Evolutionary conservation across 2,113 vertebrate species (phyloP), one percentile per base, ranked within the genome.

Genomic region (Dermatemys mawii): DNA sequence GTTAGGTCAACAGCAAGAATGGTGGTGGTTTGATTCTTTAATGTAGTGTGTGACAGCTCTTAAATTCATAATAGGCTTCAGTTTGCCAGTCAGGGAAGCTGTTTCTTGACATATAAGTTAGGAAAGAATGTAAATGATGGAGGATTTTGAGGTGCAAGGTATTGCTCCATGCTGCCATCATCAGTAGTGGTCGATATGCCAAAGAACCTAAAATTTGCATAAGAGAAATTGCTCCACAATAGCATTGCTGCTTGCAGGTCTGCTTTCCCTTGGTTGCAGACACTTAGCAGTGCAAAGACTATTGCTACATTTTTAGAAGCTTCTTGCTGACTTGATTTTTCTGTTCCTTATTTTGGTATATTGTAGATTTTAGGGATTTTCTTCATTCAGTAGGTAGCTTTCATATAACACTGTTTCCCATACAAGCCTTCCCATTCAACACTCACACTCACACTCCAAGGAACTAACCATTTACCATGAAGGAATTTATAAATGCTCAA

Each of bases 41-140:
- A 0, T 0, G 1, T 67, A 44, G 29, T 3, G 81, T 63, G 27
- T 16, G 0, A 70, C 51, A 38, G 2, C 19, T 81, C n/a, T 24
- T 38, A 50, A 5, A 2, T 12, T 75, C 82, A 21, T 6, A 5
- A 21, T 1, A 12, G 11, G 2, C 2, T 55, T 14, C 54, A 48
- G 1, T 94, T 70, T 24, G 48, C 3, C 41, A 46, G 19, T 55
- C 24, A 53, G 24, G 44, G 38, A 84, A 17, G 49, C 27, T 53
- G 35, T 19, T 73, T 53, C 22, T 46, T 75, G 50, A 38, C 0
- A 3, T 2, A 76, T 50, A 35, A 22, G 2, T 14, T 4, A 4
- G 50, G 26, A 6, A 22, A 13, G 14, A 53, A 17, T 3, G 35
- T 29, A 6, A 27, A 26, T 32, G 35, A 29, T 8, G 51, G 41